A percentile compares a stretch with the other conserved stretches of the same genome.
These are phyloP conservation scores for Terrapene triunguis DNA, from an alignment of 2,113 vertebrate species.

Conservation along the genomic window DNA sequence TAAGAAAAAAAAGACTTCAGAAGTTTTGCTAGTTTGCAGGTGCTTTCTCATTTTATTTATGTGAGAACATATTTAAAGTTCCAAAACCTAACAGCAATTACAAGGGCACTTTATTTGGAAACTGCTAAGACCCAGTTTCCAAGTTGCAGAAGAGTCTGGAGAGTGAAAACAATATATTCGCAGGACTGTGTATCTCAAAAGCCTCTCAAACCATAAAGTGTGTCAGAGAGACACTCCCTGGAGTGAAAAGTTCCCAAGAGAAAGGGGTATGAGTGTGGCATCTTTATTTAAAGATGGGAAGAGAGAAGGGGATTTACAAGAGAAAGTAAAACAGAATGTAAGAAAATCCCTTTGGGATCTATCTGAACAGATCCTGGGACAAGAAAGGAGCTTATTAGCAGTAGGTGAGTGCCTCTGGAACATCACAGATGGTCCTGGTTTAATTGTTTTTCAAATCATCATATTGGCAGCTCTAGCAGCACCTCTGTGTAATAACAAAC, in stretches of 20 bases:
- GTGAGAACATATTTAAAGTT: not conserved
- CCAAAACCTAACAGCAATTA: not conserved
- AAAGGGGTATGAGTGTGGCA: not conserved
- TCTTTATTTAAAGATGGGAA: not conserved
- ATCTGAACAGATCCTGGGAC: not conserved
- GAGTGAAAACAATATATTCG: not conserved
- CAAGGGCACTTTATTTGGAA: slow-evolving; percentile 28
- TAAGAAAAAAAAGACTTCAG: not conserved
- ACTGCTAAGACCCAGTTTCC: slow-evolving; percentile 16
- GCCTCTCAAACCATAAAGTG: not conserved
- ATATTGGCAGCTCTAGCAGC: not conserved
- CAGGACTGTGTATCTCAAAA: not conserved
- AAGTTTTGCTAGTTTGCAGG: not conserved
- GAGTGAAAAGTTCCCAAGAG: not conserved
- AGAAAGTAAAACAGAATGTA: not conserved
- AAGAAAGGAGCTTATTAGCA: not conserved
- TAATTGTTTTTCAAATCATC: not conserved
- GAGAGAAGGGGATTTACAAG: not conserved
- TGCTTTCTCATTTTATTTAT: not conserved
- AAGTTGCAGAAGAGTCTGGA: not conserved
- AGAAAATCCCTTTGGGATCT: not conserved
- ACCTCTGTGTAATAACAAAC: not conserved
- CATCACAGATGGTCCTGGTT: not conserved
- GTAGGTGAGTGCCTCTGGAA: not conserved
- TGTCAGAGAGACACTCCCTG: slow-evolving; percentile 18